A percentile compares a stretch with the other conserved stretches of the same genome.
These are phyloP conservation scores for Acomys russatus DNA, from an alignment of 2,797 vertebrate genomes.

Conservation along the genomic window DNA sequence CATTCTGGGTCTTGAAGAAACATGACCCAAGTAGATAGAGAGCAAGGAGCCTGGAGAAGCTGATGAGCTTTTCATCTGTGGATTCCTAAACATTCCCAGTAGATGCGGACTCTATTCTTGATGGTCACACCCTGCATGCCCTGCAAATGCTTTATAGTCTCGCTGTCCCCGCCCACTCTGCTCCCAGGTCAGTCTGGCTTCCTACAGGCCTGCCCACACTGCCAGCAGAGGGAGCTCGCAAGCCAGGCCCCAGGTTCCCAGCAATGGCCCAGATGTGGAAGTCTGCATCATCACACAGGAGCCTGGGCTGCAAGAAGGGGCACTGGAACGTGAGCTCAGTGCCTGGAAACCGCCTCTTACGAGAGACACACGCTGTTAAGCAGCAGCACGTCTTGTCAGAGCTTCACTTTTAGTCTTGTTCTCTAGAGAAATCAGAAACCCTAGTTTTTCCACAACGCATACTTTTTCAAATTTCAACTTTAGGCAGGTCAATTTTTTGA, in stretches of 20 bases:
- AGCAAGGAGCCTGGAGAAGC: not conserved
- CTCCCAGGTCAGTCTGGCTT: not conserved
- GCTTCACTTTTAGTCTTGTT: not conserved
- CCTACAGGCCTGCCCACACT: not conserved
- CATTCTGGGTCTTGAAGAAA: not conserved
- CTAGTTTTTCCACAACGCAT: not conserved
- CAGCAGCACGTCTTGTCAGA: not conserved
- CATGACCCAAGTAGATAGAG: not conserved
- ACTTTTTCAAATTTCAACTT: slow-evolving; percentile 23
- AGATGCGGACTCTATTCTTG: not conserved
- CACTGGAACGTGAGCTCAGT: not conserved
- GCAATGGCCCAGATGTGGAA: not conserved
- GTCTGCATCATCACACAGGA: not conserved
- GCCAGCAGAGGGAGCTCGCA: not conserved
- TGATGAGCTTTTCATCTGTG: not conserved
- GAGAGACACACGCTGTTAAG: not conserved
- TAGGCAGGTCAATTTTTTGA: not conserved
- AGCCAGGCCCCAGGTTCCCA: not conserved
- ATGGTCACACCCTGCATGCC: not conserved
- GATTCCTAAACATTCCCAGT: not conserved
- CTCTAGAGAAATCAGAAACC: slow-evolving; percentile 3
- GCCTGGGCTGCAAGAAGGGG: not conserved
- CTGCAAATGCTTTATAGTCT: not conserved
- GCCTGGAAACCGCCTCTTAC: not conserved
- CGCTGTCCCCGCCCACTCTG: not conserved